Evolutionary conservation across 92 coral and sea anemone species (phyloP), one percentile per base, ranked within the genome.

Genomic region (Palythoa caribaeorum): DNA sequence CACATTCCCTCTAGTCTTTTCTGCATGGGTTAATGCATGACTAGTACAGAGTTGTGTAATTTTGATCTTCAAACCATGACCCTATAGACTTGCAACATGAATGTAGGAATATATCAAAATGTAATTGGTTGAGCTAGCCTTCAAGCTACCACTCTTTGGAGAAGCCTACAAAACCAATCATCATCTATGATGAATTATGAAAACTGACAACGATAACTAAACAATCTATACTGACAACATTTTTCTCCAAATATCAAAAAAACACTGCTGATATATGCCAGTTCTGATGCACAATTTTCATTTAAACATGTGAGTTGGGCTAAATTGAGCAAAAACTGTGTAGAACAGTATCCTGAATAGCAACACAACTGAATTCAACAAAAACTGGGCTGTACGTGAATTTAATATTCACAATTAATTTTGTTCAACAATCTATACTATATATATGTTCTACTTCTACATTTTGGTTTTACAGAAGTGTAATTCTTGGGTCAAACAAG

Each of bases 201-300:
- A 62, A n/a, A 62, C 70, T 62, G 70, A 62, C 28, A 62, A 62
- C 35, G 36, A 62, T 62, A 62, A 62, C 70, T 62, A 62, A 62
- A 17, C 70, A 62, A 62, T 62, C 70, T 62, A 62, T 62, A 62
- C 70, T 62, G 70, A 40, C 47, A 75, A 75, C 60, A 75, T 75
- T 51, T 75, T 62, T n/a, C 70, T 62, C 37, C 37, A 62, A 62
- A 62, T 62, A 62, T 62, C 70, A 62, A 62, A 62, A 62, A 59
- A 62, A 62, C 70, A 62, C 79, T 75, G 79, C 52, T 50, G 59
- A 75, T 75, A 75, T 75, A 75, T 75, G 79, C 79, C 79, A 75
- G 79, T 75, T 75, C 37, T 62, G 70, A 62, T 62, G 70, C 70
- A 62, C 70, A 62, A 62, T 62, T 62, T 62, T 62, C 70, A 62